Percentiles rank a stretch among this genome's conserved stretches.
Evolutionary conservation across 2,888 invertebrate genomes (phyloP).

Genomic region (Orthonychiurus folsomi): DNA sequence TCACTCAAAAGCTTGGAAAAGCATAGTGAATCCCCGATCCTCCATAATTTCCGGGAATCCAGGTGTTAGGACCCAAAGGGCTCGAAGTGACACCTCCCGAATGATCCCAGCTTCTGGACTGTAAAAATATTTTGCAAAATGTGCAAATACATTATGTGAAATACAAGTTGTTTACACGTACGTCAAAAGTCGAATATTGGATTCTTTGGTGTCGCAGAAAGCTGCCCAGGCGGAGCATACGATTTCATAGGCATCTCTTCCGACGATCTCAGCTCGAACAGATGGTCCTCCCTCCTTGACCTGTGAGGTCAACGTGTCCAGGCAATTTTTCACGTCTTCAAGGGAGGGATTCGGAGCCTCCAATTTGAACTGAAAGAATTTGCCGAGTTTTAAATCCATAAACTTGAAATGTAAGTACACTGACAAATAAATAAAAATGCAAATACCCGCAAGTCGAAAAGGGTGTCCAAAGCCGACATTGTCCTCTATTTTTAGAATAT

Average conservation of each 20-base stretch:
- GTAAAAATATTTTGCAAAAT: slow-evolving; percentile 2
- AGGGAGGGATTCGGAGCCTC: neutral
- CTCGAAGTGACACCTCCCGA: slow-evolving; percentile 23
- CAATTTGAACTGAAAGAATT: neutral
- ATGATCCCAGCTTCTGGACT: slow-evolving; percentile 26
- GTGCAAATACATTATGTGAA: neutral
- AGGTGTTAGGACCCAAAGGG: slow-evolving; percentile 24
- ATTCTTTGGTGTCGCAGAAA: slow-evolving; percentile 25
- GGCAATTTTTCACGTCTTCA: neutral
- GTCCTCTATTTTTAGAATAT: no score
- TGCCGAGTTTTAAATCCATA: no score
- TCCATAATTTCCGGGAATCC: slow-evolving; percentile 32
- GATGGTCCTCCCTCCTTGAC: neutral
- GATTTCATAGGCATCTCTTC: neutral
- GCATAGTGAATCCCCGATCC: slow-evolving; percentile 28
- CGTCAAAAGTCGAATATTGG: slow-evolving; percentile 12
- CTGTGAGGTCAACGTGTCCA: neutral
- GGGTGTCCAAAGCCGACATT: no score
- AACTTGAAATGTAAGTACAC: no score
- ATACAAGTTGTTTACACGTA: slow-evolving; percentile 3
- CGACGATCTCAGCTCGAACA: neutral
- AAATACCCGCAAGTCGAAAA: no score
- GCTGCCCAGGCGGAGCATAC: slow-evolving; percentile 21
- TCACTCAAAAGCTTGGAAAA: slow-evolving; percentile 32
- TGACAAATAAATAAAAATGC: no score